Conservation (phyloP, 2,888 invertebrate species). For the Lepetodrilus schrolli region DNA sequence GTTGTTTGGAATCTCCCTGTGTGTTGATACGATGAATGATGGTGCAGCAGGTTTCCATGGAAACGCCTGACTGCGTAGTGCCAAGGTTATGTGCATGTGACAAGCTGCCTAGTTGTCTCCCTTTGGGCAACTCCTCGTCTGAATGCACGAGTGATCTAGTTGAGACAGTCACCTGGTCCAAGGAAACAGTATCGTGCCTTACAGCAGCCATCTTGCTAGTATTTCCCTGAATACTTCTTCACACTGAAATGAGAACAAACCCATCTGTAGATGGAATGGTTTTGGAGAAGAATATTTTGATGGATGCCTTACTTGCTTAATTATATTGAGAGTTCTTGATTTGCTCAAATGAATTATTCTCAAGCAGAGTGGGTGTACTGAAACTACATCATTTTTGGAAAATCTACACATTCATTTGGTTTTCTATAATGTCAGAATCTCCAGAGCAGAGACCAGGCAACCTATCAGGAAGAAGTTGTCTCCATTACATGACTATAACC, state of each 20-base stretch:
- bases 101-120: conserved; percentile 24
- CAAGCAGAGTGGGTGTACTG: no score
- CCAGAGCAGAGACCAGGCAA: no score
- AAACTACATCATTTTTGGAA: no score
- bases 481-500: no score
- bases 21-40: background rate
- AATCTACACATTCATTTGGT: no score
- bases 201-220: background rate
- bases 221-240: conserved; percentile 53
- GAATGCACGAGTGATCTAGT: background rate
- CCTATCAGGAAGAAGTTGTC: no score
- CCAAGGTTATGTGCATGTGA: conserved; percentile 9
- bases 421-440: no score
- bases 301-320: no score
- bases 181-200: background rate
- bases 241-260: conserved; percentile 56
- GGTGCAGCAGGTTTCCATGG: background rate
- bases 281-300: no score
- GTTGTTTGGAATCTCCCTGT: background rate
- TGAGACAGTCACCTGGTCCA: background rate
- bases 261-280: no score
- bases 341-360: no score
- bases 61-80: background rate
- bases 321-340: no score
- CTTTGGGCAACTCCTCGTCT: background rate